Evolutionary conservation across 2,113 vertebrate species (phyloP), one percentile per base, ranked within the genome.

Genomic region (Coptodon rendalli): DNA sequence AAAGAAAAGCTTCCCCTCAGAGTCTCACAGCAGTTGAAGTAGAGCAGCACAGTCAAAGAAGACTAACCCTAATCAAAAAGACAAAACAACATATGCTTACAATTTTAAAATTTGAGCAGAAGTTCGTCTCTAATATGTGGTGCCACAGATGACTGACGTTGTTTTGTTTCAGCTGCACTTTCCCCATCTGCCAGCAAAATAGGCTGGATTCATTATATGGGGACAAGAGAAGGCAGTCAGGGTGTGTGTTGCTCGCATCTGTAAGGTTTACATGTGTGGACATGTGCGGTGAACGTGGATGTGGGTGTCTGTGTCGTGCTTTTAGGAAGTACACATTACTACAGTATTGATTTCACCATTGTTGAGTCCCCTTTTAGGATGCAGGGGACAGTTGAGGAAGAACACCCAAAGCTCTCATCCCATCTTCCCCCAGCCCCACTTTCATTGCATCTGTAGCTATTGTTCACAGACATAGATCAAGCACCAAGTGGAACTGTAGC

Each of bases 281-380:
- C 71, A 66, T 82, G 56, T 86, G 83, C 82, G 59, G 81, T 81
- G 54, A 80, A 92, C 85, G 63, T 92, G 80, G 86, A 56, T 89
- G 81, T 91, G 89, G 89, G 78, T 68, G 40, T 89, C 86, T 53
- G 31, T 82, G 80, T 63, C 59, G 40, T 88, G 87, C 85, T 87
- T 87, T 86, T 54, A 80, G 82, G 53, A 87, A 87, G 68, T 59
- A 87, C 88, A 96, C 94, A 95, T 93, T 93, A 94, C 95, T 92
- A 93, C 95, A 95, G 94, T 97, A 97, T 97, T 94, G 97, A 98
- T 98, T 95, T 89, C 91, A 82, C 90, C 95, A 91, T 93, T 94
- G 94, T 68, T 94, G 96, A 97, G 93, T 96, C 96, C 96, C 95
- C 94, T 97, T 94, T 98, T 97, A 97, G 95, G 95, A 97, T 97